Base-by-base conservation (phyloP, 2,888 invertebrate species). In the Diaphora mendica region DNA sequence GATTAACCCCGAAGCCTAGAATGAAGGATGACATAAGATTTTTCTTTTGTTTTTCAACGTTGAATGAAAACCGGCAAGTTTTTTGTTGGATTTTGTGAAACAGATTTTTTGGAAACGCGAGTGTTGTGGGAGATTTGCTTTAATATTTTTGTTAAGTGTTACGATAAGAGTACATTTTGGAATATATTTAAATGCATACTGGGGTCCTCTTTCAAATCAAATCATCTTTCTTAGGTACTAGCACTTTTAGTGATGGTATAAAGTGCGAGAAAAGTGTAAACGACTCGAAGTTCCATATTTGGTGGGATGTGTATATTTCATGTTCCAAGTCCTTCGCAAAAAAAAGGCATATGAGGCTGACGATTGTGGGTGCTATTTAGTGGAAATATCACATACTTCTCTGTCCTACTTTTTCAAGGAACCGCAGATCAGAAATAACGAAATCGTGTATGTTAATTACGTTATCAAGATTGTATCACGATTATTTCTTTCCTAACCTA, bases 11-110 rank as follows among this genome's bases (percentile, higher is more conserved):
- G 71, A 68, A 68, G 51, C 51, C 35, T 68, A 48, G 73, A 83
- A 81, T 80, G 73, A 80, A 75, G 59, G 78, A 81, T 82, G 82
- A 81, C 72, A 78, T 72, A 74, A 74, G 73, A 71, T 74, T 76
- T 79, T 74, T 77, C 70, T 66, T 68, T 74, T 64, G 64, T 74
- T 76, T 73, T 71, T 69, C 55, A 51, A 11, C 64, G 48, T 62
- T 33, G 39, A 35, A 55, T 65, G 3, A 48, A 78, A 72, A 66
- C 55, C 44, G 62, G 64, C 59, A 73, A 71, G 48, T 33, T 66
- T 33, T 66, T 72, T 75, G 70, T 75, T 51, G 48, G 68, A 23
- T 48, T 48, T 73, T 62, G 42, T 64, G 20, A 20, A 44, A 30
- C 44, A 67, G 30, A 30, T 42, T 66, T 66, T 42, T 44, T 20